Percentiles rank a stretch among this genome's conserved stretches.
Conservation (phyloP, 2,797 vertebrate genomes). For the Crypturellus tataupa region DNA sequence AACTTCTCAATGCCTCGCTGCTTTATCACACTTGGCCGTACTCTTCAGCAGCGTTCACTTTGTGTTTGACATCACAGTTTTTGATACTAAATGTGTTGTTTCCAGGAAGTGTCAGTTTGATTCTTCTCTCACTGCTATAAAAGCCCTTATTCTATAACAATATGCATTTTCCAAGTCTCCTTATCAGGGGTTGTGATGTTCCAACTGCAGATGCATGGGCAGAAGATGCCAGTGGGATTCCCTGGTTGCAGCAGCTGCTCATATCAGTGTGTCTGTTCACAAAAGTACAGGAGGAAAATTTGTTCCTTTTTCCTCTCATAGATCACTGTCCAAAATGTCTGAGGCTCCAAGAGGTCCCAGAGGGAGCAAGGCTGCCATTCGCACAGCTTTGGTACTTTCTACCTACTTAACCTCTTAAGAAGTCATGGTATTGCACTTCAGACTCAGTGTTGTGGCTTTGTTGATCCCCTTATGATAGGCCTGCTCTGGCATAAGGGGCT, state of each 20-base stretch:
- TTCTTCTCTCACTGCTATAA: not conserved
- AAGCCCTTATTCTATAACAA: not conserved
- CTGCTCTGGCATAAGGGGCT: not conserved
- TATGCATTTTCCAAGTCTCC: not conserved
- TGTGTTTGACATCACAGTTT: not conserved
- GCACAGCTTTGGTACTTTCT: not conserved
- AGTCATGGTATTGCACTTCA: fast-evolving
- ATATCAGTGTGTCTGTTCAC: not conserved
- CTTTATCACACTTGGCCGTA: not conserved
- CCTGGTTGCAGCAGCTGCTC: conserved; percentile 21
- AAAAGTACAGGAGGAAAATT: conserved; percentile 25
- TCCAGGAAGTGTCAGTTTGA: not conserved
- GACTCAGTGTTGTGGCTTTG: not conserved
- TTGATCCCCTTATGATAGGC: not conserved
- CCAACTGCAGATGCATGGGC: not conserved
- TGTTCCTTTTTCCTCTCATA: conserved; percentile 2
- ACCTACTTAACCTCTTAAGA: not conserved
- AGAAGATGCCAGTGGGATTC: conserved; percentile 18
- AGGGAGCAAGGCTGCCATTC: conserved; percentile 11
- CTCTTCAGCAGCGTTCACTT: not conserved
- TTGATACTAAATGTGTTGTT: not conserved
- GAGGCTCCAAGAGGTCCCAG: not conserved
- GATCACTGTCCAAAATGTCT: conserved; percentile 43
- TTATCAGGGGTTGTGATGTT: not conserved
- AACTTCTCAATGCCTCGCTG: not conserved